These are phyloP conservation scores for Drosophila engyochracea DNA, from an alignment of 2,888 invertebrate species.

Conservation along the genomic window DNA sequence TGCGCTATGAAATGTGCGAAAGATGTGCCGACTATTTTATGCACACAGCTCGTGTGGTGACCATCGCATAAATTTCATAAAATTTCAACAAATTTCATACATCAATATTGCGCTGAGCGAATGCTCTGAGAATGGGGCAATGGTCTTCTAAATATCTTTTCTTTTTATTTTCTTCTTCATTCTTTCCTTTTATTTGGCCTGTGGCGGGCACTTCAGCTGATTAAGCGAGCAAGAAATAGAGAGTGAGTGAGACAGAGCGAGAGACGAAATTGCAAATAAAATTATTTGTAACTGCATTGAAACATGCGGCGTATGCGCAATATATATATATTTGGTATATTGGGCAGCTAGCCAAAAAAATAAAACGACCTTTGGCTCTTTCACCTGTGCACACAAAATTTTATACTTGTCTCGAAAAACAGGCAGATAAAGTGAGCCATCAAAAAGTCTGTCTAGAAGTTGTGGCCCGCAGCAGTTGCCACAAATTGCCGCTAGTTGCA, in stretches of 20 bases:
- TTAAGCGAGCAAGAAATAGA: constrained; percentile 23
- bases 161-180: neutral
- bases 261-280: constrained; percentile 43
- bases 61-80: constrained; percentile 70
- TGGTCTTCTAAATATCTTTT: constrained; percentile 10
- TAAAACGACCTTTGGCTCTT: neutral
- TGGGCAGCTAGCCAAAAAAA: constrained; percentile 23
- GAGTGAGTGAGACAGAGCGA: neutral
- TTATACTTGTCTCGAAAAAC: constrained; percentile 28
- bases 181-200: neutral
- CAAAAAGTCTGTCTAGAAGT: constrained; percentile 29
- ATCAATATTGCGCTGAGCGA: constrained; percentile 57
- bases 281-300: constrained; percentile 46
- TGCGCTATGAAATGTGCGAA: constrained; percentile 50
- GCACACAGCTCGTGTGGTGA: constrained; percentile 47
- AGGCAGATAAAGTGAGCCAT: constrained; percentile 43
- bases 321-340: constrained; percentile 22
- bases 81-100: constrained; percentile 71
- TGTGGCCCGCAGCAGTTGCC: neutral
- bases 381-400: constrained; percentile 28
- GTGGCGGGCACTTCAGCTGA: constrained; percentile 42
- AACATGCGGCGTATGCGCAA: constrained; percentile 50
- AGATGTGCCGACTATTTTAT: constrained; percentile 62
- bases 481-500: constrained; percentile 16
- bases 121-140: constrained; percentile 24